phyloP scores from a whole-genome alignment of 2,113 vertebrate species.

The Crotalus viridis region DNA sequence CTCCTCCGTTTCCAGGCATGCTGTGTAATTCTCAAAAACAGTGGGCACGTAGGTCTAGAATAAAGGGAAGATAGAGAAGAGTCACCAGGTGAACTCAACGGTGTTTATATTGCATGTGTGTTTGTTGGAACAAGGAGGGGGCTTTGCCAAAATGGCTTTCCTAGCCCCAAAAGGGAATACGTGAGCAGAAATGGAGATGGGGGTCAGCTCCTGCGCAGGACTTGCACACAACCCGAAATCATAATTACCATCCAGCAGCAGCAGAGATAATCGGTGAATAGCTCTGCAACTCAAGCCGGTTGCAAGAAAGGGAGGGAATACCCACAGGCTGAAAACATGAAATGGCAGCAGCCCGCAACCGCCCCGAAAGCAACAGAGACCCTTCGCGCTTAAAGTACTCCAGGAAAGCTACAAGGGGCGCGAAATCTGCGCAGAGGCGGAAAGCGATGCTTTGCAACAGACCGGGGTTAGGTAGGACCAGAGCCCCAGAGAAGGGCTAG shows the following conservation, averaged over 20 bases:
- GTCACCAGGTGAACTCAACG: neutral
- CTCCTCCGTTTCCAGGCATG: slow-evolving; percentile 88
- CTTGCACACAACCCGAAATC: neutral
- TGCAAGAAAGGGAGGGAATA: neutral
- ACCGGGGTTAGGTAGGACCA: neutral
- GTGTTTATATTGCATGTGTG: neutral
- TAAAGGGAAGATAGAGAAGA: neutral
- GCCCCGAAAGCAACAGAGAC: neutral
- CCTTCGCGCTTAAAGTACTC: neutral
- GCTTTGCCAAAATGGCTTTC: neutral
- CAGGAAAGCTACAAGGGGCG: neutral
- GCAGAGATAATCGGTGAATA: neutral
- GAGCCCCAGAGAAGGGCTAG: neutral
- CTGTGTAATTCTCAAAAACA: slow-evolving; percentile 97
- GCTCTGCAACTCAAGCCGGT: neutral
- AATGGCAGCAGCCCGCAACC: neutral
- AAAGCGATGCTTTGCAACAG: neutral
- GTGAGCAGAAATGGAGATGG: too few species aligned
- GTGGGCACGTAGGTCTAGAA: slow-evolving; percentile 91
- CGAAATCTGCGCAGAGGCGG: neutral
- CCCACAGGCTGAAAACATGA: neutral
- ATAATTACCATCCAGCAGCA: neutral
- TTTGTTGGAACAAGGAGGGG: neutral
- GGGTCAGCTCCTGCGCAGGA: neutral
- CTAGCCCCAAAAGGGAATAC: neutral